phyloP scores from a whole-genome alignment of 2,113 vertebrate genomes.

The Catagonus wagneri region DNA sequence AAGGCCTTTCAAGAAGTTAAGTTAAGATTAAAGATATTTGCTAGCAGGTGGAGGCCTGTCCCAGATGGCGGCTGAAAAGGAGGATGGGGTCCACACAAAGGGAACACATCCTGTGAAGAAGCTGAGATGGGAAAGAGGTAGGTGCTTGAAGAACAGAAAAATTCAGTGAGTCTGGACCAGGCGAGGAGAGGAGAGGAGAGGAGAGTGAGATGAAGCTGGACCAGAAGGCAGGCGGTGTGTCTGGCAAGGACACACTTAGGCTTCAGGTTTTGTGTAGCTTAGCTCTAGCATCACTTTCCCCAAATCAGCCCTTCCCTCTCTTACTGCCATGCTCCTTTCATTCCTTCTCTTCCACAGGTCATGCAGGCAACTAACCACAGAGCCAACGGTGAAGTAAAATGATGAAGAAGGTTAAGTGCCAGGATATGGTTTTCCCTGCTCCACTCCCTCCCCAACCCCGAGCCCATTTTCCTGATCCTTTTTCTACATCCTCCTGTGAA shows the following conservation, averaged over 20 bases:
- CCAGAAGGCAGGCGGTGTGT: rapidly evolving
- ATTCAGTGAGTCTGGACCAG: neutral
- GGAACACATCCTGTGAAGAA: neutral
- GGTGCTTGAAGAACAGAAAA: neutral
- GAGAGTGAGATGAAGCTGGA: neutral
- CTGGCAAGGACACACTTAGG: rapidly evolving
- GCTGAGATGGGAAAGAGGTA: neutral
- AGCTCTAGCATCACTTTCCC: neutral
- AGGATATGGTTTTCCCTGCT: neutral
- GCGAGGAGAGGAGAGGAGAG: neutral
- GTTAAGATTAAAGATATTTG: neutral
- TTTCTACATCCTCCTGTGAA: neutral
- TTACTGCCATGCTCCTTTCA: neutral
- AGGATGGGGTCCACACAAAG: neutral
- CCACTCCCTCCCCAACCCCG: no score
- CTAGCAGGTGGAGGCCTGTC: neutral
- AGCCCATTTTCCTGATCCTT: neutral
- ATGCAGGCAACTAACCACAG: neutral
- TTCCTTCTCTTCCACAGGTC: neutral
- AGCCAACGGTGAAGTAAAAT: neutral
- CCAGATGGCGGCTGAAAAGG: neutral
- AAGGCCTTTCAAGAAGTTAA: neutral
- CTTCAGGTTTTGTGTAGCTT: neutral
- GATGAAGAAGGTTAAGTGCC: neutral
- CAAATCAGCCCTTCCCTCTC: neutral